These are phyloP conservation scores for Rotaria macrura DNA, from an alignment of 2,888 invertebrate genomes.

Conservation along the genomic window DNA sequence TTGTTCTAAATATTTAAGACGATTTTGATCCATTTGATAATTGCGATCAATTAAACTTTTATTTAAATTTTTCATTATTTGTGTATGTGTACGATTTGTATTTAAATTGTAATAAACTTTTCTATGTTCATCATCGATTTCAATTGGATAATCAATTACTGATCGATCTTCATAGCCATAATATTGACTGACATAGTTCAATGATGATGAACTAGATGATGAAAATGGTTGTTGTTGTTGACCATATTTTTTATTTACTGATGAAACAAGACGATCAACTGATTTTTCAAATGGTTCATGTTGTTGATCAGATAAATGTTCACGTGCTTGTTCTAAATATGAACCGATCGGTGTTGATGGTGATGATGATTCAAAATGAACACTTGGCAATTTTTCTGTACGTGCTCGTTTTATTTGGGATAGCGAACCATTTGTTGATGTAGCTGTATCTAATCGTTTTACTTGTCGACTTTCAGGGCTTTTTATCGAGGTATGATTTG, in stretches of 20 bases:
- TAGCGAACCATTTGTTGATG: background rate
- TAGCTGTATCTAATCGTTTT: background rate
- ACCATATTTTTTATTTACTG: background rate
- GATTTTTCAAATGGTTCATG: constrained; percentile 1
- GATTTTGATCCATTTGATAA: constrained; percentile 21
- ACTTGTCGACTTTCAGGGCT: background rate
- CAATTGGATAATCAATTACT: background rate
- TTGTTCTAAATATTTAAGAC: constrained; percentile 4
- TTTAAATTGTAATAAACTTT: background rate
- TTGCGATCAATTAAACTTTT: constrained; percentile 9
- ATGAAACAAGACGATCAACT: background rate
- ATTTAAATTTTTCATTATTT: constrained; percentile 30
- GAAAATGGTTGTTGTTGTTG: background rate
- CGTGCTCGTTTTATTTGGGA: background rate
- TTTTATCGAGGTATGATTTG: background rate
- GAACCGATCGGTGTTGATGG: background rate
- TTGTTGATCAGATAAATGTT: background rate
- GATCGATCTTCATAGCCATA: background rate
- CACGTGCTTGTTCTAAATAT: constrained; percentile 6
- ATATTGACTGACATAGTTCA: background rate
- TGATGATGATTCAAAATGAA: background rate
- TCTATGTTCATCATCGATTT: background rate
- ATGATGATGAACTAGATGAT: background rate
- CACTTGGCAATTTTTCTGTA: background rate
- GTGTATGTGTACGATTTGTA: background rate